Conservation (phyloP, 1,140 invertebrate genomes). For the Caenorhabditis latens region DNA sequence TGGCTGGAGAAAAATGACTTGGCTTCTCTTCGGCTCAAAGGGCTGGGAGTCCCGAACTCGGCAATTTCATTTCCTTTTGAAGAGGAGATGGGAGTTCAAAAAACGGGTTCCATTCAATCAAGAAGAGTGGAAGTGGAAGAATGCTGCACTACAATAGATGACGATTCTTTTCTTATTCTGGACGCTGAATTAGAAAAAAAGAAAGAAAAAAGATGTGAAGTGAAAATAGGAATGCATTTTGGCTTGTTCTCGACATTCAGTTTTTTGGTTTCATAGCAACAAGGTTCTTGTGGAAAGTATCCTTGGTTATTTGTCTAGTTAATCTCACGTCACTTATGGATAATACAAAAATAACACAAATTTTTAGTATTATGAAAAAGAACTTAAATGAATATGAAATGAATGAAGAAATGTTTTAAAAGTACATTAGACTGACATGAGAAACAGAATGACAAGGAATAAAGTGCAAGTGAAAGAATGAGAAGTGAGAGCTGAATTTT, state of each 20-base stretch:
- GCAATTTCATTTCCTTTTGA: neutral
- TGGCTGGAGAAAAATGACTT: neutral
- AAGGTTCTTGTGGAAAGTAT: neutral
- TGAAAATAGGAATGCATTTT: neutral
- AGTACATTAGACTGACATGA: too few relatives aligned
- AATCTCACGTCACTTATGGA: neutral
- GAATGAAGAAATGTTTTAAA: too few relatives aligned
- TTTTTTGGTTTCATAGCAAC: neutral
- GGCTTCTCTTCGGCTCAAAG: too few relatives aligned
- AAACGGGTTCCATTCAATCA: slow-evolving; percentile 23
- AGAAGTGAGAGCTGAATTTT: too few relatives aligned
- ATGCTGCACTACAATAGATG: slow-evolving; percentile 6
- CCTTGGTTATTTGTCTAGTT: neutral
- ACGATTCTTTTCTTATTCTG: neutral
- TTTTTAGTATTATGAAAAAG: too few relatives aligned
- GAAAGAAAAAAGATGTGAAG: neutral
- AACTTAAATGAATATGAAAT: too few relatives aligned
- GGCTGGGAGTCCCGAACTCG: neutral
- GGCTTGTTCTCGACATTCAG: neutral
- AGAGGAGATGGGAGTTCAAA: slow-evolving; percentile 24
- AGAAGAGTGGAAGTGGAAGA: slow-evolving; percentile 43
- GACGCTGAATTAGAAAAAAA: neutral
- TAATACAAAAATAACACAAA: too few relatives aligned
- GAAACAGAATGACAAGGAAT: too few relatives aligned
- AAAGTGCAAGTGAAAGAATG: too few relatives aligned